Evolutionary conservation across 1,140 invertebrate species (phyloP), one percentile per base, ranked within the genome.

Genomic region (Drosophila miranda): DNA sequence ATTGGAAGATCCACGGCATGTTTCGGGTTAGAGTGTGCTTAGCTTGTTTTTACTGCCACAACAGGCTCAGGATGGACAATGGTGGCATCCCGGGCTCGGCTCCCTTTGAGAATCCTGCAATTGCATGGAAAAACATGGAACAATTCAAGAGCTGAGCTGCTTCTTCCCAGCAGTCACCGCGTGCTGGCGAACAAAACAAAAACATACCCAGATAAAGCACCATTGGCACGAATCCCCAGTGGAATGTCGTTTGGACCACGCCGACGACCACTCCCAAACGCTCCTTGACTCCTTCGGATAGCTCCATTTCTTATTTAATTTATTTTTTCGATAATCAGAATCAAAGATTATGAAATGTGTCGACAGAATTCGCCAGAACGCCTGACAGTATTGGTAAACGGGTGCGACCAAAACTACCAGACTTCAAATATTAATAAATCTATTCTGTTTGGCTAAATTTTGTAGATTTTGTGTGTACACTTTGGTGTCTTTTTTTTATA

Each of bases 211-310:
- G 92, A 91, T 94, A 95, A 3, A 95, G 72, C 28, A 95, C 92
- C 9, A 93, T 92, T 2, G 94, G 94, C 62, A 95, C 93, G 51
- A 95, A 95, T 30, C 94, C 94, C 93, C 94, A 95, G 75, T 95
- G 94, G 62, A 95, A 95, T 51, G 93, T 90, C 3, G 92, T 93
- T 90, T 94, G 95, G 4, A 92, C 91, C 2, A 93, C 69, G 13
- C 93, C 92, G 41, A 95, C 90, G 8, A 95, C 92, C 6, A 93
- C 83, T 11, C 92, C 91, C 38, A 95, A 83, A 80, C 94, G 93
- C 72, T 94, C 92, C 87, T 94, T 94, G 11, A 69, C 82, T 49
- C 82, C 81, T 8, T 86, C 81, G 8, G 81, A 87, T 43, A 86
- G 77, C 49, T 81, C 68, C 81, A 86, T 86, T 57, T 59, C 75